These are phyloP conservation scores for Danaus melanippus DNA, from an alignment of 1,140 invertebrate genomes.

Conservation along the genomic window DNA sequence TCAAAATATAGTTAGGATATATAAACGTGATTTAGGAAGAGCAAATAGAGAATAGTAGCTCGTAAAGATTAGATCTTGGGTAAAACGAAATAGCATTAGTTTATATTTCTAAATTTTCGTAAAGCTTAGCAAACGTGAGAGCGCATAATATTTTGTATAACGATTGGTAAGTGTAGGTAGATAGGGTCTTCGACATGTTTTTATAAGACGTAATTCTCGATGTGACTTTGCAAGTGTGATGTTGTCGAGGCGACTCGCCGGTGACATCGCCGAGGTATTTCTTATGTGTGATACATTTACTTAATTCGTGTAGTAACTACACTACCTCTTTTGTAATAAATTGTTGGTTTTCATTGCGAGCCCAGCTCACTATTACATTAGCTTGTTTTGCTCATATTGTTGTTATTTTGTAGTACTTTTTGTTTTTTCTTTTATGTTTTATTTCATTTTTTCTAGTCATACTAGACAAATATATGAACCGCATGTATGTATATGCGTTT, in stretches of 20 bases:
- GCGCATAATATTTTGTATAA: conserved; percentile 66
- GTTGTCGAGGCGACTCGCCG: conserved; percentile 29
- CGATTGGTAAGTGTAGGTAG: conserved; percentile 57
- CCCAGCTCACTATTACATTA: conserved; percentile 55
- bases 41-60: conserved; percentile 45
- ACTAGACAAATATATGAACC: conserved; percentile 42
- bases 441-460: conserved; percentile 43
- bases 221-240: conserved; percentile 66
- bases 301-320: conserved; percentile 63
- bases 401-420: conserved; percentile 41
- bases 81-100: conserved; percentile 28
- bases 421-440: conserved; percentile 27
- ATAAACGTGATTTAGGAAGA: conserved; percentile 41
- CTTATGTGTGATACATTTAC: conserved; percentile 48
- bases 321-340: conserved; percentile 59
- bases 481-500: conserved; percentile 23
- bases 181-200: conserved; percentile 50
- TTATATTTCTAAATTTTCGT: conserved; percentile 38
- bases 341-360: conserved; percentile 46
- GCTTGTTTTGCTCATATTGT: conserved; percentile 58
- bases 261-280: conserved; percentile 21
- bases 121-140: conserved; percentile 49
- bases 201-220: conserved; percentile 64
- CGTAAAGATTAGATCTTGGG: conserved; percentile 37
- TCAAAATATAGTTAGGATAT: conserved; percentile 42